Base-by-base conservation (phyloP, 23 tunicate genomes). In the Pegea sp. region DNA sequence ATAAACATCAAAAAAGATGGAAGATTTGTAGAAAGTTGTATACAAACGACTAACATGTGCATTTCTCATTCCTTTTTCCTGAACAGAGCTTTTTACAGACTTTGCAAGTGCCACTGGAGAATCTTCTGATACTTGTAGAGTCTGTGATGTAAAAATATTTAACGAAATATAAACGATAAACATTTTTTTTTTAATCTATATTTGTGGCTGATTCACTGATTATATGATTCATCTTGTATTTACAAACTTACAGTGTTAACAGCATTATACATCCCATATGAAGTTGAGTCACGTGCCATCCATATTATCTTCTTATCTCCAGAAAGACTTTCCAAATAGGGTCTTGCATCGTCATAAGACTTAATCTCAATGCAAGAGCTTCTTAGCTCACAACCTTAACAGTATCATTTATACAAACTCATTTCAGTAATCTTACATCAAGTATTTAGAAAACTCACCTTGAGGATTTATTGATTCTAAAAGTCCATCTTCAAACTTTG, bases 181-280 rank as follows among this genome's bases (percentile, higher is more conserved):
- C n/a, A n/a, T n/a, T n/a, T n/a, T n/a, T n/a, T n/a, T n/a, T n/a
- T n/a, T n/a, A n/a, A n/a, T n/a, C n/a, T n/a, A n/a, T n/a, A n/a
- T n/a, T n/a, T n/a, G n/a, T n/a, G n/a, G n/a, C n/a, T n/a, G n/a
- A n/a, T n/a, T n/a, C n/a, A n/a, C n/a, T n/a, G n/a, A n/a, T n/a
- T n/a, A n/a, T n/a, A n/a, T n/a, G n/a, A n/a, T n/a, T 19, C 56
- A 19, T 8, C 7, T 51, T 13, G 16, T 7, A 22, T 11, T 11
- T 8, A 19, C 56, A 58, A 43, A 5, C 60, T 32, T 29, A 84
- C 95, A 68, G 32, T 6, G 20, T 63, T 27, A 3, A 84, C 76
- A 6, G 67, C 95, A 30, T 84, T 73, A 51, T 73, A 84, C 71
- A 84, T 73, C 30, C 76, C 95, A 53, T 73, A 84, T 7, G 75